Base-by-base conservation (phyloP, 2,113 vertebrate genomes). In the Rhabdornis inornatus region DNA sequence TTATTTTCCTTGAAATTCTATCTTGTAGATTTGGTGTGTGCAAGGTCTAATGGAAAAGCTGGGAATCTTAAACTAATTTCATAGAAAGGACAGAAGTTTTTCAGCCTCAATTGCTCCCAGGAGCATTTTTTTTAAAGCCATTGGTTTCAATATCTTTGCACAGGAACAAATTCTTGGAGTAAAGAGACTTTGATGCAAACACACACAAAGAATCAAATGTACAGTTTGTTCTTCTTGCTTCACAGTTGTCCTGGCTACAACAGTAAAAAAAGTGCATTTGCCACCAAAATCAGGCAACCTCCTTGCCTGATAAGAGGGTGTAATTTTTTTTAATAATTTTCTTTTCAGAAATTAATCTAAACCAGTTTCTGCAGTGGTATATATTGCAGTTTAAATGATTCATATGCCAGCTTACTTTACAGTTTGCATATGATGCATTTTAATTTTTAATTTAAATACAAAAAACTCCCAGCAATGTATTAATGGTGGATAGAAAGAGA, bases 381-480 rank as follows among this genome's bases (percentile, higher is more conserved):
- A 56, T 30, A 49, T 37, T 86, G 31, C 35, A 55, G 24, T 85
- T 85, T 52, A 83, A 90, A 90, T 59, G 4, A 91, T 74, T 90
- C 49, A 83, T 74, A 18, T 55, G 74, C 39, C 53, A 56, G 13
- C 7, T 80, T 50, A 72, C 45, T 55, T 72, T 63, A 63, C 25
- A 80, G 7, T 47, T 85, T 70, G 63, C 45, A 75, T 37, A 66
- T 37, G 9, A 20, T 80, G 15, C 52, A 93, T 81, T 88, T 78
- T 86, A 25, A 68, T 88, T 94, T 95, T 94, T 88, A 90, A 94
- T 83, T 93, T 91, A 83, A 87, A 83, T 55, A 80, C 10, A 63
- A 55, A 91, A 84, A 39, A 6, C 31, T 80, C 42, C 59, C 70
- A 50, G 47, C 23, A 86, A 13, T 7, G 8, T 44, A 66, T 35